Base-by-base conservation (phyloP, 2,888 invertebrate species). In the Bombylius major region DNA sequence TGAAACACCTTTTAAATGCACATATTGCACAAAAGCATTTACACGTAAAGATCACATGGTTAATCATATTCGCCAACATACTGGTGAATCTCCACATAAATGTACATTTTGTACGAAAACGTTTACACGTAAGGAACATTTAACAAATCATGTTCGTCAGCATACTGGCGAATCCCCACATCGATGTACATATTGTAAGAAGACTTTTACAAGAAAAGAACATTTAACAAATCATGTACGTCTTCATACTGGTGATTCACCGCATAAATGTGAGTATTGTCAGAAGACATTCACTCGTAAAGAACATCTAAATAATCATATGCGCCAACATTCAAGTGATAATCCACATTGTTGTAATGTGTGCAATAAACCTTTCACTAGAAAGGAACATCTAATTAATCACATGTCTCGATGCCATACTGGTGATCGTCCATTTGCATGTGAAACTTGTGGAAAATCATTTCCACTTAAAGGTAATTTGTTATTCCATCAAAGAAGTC, bases 51-150 rank as follows among this genome's bases (percentile, higher is more conserved):
- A 89, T 71, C 89, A 89, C 71, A 78, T 89, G 68, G 73, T 73
- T 59, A 73, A 73, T 75, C 90, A 90, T 75, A 86, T 90, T 65
- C 79, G 90, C 69, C 80, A 89, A 61, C 82, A 89, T 69, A 82
- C 87, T 7, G 88, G 88, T 59, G 89, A 89, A 73, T 89, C 89
- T 70, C 89, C 89, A 11, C 89, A 89, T 69, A 86, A 85, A 63
- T 90, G 90, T 77, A 84, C 86, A n/a, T 86, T 86, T 65, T 91
- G 90, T 75, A 87, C 87, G 57, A 90, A 90, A 74, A 85, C 86
- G 34, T 73, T 73, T 59, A 90, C 90, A 59, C 79, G 89, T 62
- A 86, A 89, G 70, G 90, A 89, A 71, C 89, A 90, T 71, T 80
- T 90, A 65, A 86, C 88, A 65, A 89, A 89, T 73, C 90, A 90